Base-by-base conservation (phyloP, 1,140 invertebrate species). In the Andrena cerasifolii region DNA sequence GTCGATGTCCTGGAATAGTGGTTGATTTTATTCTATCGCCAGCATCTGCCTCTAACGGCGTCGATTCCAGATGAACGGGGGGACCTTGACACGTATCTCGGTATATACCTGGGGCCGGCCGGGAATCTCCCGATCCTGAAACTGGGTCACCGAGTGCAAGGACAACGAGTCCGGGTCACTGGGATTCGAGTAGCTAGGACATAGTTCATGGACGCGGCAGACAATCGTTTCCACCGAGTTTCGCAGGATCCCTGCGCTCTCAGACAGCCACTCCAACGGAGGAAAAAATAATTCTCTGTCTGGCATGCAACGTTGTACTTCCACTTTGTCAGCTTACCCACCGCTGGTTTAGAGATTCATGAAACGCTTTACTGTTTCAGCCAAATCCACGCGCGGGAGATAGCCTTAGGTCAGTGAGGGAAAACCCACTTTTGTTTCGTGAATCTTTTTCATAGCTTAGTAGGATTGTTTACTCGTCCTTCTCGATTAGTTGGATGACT, bases 141-240 rank as follows among this genome's bases (percentile, higher is more conserved):
- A 91, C 58, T 89, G 74, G 90, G 91, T 87, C 89, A 87, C 77
- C 54, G 79, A 84, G 89, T 88, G 84, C 91, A 91, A 92, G 91
- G 90, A 92, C 89, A 88, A 72, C 67, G 73, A 84, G 84, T 89
- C 82, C 86, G 78, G 89, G 88, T 89, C 80, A 89, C 80, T 77
- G 76, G 83, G 87, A 83, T 81, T 82, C 77, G 51, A 76, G 61
- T 66, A 79, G 61, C 62, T 71, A 76, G 76, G 78, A 86, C 56
- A 56, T 76, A 81, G 84, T 89, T 90, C 87, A 86, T 53, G 88
- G 87, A 80, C 82, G 71, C 65, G 31, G 10, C 21, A 21, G 33
- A 76, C 31, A 58, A 84, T 76, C 18, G 51, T 47, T 56, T n/a
- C 51, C 31, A 3, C 36, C 63, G 51, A 66, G 62, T 76, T 68